Evolutionary conservation across 2,113 vertebrate genomes (phyloP).

Genomic region (Malurus elegans): DNA sequence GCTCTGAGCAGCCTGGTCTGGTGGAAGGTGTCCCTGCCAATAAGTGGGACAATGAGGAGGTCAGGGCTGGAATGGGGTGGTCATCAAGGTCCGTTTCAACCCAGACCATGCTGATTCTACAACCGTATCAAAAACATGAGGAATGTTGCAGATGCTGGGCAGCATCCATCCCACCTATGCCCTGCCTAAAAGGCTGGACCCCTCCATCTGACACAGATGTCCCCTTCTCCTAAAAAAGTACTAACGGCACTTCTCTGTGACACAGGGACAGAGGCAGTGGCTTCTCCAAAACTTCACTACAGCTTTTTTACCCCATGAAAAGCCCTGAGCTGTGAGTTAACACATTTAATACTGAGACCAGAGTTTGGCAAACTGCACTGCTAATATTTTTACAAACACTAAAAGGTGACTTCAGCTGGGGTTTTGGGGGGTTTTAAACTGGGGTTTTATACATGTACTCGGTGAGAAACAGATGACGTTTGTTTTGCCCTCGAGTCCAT

Average conservation of each 20-base stretch:
- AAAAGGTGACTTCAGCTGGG: background rate
- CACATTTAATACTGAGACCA: background rate
- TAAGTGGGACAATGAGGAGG: too few species aligned
- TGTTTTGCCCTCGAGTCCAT: background rate
- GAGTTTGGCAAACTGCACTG: background rate
- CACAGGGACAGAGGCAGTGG: background rate
- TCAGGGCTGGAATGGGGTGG: background rate
- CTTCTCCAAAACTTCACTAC: background rate
- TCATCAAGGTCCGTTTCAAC: background rate
- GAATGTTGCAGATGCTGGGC: background rate
- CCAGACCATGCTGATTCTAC: background rate
- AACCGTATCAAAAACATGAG: background rate
- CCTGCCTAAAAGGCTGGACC: background rate
- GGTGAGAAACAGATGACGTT: background rate
- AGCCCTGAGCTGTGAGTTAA: slow-evolving; percentile 33
- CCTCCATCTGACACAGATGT: background rate
- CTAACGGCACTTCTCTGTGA: background rate
- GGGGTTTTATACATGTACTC: background rate
- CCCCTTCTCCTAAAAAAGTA: slow-evolving; percentile 11
- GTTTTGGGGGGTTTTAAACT: background rate
- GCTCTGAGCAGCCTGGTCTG: background rate
- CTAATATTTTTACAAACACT: background rate
- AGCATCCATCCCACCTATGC: background rate
- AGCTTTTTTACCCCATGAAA: background rate
- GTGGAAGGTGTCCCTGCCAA: background rate